Conservation (phyloP, 2,113 vertebrate species). For the Macrotus californicus region DNA sequence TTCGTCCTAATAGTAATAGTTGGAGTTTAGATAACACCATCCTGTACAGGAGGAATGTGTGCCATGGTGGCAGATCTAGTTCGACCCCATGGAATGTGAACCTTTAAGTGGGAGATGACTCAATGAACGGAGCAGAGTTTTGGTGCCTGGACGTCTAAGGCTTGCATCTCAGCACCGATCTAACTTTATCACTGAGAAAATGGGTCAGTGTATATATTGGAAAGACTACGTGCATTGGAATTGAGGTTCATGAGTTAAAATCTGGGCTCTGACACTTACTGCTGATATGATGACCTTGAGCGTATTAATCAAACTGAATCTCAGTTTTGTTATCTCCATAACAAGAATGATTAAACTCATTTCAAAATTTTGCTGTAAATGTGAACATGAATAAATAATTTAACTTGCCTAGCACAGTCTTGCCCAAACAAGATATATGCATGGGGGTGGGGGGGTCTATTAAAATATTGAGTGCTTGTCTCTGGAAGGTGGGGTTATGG, state of each 20-base stretch:
- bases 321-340: not conserved
- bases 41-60: not conserved
- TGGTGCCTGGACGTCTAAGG: not conserved
- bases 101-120: not conserved
- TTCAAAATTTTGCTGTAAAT: not conserved
- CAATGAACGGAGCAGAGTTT: not conserved
- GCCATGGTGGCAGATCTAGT: not conserved
- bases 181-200: not conserved
- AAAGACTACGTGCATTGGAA: not conserved
- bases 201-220: not conserved
- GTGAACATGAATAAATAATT: not conserved
- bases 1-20: not conserved
- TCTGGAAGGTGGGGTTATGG: not conserved
- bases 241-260: not conserved
- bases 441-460: not conserved
- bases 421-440: not conserved
- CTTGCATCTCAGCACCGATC: not conserved
- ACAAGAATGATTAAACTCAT: not conserved
- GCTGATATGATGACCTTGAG: not conserved
- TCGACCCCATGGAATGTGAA: not conserved
- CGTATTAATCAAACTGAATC: not conserved
- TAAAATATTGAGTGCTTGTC: not conserved
- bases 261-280: not conserved
- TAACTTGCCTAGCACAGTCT: not conserved
- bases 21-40: not conserved